These are phyloP conservation scores for Nycticorax nycticorax DNA, from an alignment of 2,113 vertebrate species.

Conservation along the genomic window DNA sequence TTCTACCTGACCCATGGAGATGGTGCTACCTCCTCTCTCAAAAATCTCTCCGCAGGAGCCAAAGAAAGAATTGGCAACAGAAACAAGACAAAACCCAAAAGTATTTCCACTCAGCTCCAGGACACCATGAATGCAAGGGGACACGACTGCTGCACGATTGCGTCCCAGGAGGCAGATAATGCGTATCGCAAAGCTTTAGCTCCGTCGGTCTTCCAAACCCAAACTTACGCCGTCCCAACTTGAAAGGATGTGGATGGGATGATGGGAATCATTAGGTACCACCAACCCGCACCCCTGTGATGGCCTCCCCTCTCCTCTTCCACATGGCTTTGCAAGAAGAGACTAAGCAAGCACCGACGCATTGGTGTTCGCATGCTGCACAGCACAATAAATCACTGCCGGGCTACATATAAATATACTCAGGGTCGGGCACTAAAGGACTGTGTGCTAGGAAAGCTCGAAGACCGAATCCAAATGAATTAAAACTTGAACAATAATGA, in stretches of 20 bases:
- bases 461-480: background rate
- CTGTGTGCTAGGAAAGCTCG: fast-evolving
- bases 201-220: background rate
- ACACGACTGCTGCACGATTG: background rate
- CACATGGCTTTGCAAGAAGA: background rate
- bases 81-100: background rate
- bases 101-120: background rate
- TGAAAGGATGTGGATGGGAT: background rate
- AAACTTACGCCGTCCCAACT: background rate
- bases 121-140: fast-evolving
- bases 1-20: background rate
- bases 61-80: background rate
- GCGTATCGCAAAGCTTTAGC: fast-evolving
- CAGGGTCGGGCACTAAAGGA: too few relatives aligned
- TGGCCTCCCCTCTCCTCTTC: background rate
- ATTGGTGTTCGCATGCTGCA: background rate
- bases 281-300: fast-evolving
- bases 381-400: background rate
- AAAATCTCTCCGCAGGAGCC: fast-evolving
- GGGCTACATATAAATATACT: background rate
- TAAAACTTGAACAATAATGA: background rate
- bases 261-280: background rate
- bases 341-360: fast-evolving
- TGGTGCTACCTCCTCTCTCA: background rate
- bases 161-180: background rate